Percentiles rank a stretch among this genome's conserved stretches.
These are phyloP conservation scores for Melipona beecheii DNA, from an alignment of 2,888 invertebrate species.

Conservation along the genomic window DNA sequence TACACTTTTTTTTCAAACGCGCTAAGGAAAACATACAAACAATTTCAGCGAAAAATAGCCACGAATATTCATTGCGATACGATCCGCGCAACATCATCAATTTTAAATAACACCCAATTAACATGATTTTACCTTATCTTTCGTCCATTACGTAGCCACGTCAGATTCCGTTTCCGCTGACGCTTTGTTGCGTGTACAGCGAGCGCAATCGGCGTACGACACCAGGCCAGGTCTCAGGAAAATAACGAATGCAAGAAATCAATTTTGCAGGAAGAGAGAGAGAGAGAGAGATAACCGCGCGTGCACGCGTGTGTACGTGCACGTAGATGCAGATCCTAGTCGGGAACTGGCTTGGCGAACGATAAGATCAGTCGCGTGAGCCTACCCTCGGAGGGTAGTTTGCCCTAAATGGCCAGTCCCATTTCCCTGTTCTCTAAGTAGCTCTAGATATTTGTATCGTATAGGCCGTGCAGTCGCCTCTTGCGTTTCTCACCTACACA, in stretches of 20 bases:
- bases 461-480: conserved; percentile 54
- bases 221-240: conserved; percentile 54
- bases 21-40: too few species aligned
- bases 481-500: conserved; percentile 38
- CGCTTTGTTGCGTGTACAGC: conserved; percentile 48
- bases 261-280: conserved; percentile 53
- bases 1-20: too few species aligned
- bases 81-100: not conserved
- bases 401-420: conserved; percentile 78
- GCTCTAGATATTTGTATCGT: conserved; percentile 69
- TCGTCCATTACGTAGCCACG: not conserved
- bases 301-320: conserved; percentile 7
- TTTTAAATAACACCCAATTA: not conserved
- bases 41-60: not conserved
- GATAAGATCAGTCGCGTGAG: conserved; percentile 82
- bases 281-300: conserved; percentile 54
- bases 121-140: not conserved
- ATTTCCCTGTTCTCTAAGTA: conserved; percentile 75
- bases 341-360: conserved; percentile 55
- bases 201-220: conserved; percentile 31
- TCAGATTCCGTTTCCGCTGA: conserved; percentile 43
- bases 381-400: conserved; percentile 73
- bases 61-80: not conserved
- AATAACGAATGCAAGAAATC: conserved; percentile 74
- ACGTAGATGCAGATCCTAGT: conserved; percentile 50